These are phyloP conservation scores for Diorhabda carinulata DNA, from an alignment of 1,140 invertebrate genomes.

Conservation along the genomic window DNA sequence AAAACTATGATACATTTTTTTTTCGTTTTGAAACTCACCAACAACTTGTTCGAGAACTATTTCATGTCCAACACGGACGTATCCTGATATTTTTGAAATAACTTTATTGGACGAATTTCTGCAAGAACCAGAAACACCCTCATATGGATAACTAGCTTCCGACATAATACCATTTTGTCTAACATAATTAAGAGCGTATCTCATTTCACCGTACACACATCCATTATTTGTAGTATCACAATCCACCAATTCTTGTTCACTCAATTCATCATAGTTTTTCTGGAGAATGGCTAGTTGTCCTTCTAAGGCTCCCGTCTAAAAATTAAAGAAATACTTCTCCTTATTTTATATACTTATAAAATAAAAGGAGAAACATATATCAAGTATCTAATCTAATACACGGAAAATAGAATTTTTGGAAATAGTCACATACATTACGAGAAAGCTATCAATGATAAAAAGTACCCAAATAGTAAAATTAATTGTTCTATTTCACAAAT, in stretches of 20 bases:
- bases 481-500: too few relatives aligned
- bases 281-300: constrained; percentile 62
- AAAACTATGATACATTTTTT: constrained; percentile 28
- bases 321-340: background rate
- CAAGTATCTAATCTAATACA: too few relatives aligned
- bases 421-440: too few relatives aligned
- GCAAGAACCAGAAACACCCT: constrained; percentile 42
- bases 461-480: too few relatives aligned
- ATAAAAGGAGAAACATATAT: too few relatives aligned
- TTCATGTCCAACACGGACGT: constrained; percentile 64
- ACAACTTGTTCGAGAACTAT: constrained; percentile 62
- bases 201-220: constrained; percentile 57
- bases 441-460: too few relatives aligned
- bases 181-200: constrained; percentile 60
- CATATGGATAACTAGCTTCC: constrained; percentile 59
- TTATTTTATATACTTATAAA: too few relatives aligned
- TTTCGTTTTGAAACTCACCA: constrained; percentile 48
- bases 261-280: constrained; percentile 57
- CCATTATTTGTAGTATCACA: constrained; percentile 50
- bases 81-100: constrained; percentile 34
- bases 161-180: constrained; percentile 65
- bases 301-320: constrained; percentile 63
- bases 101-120: background rate
- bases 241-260: constrained; percentile 68
- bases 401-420: too few relatives aligned